Evolutionary conservation across 2,113 vertebrate genomes (phyloP).

Genomic region (Elachura formosa): DNA sequence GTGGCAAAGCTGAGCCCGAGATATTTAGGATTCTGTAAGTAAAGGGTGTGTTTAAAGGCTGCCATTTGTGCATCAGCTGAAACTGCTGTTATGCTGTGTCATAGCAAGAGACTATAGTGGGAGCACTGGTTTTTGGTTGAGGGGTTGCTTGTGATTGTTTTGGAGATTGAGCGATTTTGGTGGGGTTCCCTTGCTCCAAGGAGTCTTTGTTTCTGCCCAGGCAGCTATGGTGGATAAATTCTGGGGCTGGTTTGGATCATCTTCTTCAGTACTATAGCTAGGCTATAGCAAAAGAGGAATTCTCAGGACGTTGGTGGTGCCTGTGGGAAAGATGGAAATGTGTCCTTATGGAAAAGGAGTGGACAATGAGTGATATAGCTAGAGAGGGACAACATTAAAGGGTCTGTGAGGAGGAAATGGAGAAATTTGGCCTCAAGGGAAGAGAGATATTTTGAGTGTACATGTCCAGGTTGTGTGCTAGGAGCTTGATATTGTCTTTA

Average conservation of each 20-base stretch:
- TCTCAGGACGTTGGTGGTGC: not conserved
- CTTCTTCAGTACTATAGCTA: not conserved
- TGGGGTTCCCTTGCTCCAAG: not conserved
- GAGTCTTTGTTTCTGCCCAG: not conserved
- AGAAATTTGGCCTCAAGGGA: not conserved
- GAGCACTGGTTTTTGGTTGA: not conserved
- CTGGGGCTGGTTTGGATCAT: not conserved
- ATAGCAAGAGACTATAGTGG: not conserved
- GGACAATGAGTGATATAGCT: accelerated
- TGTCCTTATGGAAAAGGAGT: not conserved
- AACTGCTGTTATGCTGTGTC: not conserved
- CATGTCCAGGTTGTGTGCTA: not conserved
- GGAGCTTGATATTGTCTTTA: not conserved
- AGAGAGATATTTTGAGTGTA: not conserved
- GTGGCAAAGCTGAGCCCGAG: not conserved
- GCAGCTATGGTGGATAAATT: not conserved
- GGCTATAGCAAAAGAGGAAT: not conserved
- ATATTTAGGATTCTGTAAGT: not conserved
- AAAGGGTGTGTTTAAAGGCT: not conserved
- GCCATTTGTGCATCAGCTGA: not conserved
- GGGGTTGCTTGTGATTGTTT: not conserved
- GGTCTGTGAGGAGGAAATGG: not conserved
- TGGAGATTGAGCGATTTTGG: not conserved
- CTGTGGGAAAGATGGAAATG: not conserved
- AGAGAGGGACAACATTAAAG: not conserved